Conservation (phyloP, 2,888 invertebrate species). For the Amblyjoppa fuscipennis region DNA sequence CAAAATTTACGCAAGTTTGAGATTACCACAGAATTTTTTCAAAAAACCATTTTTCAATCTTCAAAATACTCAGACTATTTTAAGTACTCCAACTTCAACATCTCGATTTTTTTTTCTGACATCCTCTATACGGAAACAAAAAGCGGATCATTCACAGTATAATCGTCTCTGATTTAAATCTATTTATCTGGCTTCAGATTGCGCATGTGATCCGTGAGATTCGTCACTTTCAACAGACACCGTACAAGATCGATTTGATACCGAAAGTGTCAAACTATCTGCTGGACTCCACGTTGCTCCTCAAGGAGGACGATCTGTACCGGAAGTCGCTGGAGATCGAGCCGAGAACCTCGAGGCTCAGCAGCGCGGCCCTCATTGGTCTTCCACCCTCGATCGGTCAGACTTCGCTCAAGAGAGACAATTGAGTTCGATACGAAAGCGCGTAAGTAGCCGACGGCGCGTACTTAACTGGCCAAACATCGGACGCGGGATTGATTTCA, state of each 20-base stretch:
- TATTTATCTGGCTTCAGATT: constrained; percentile 88
- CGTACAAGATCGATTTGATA: constrained; percentile 95
- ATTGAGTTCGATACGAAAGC: constrained; percentile 63
- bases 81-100: no score
- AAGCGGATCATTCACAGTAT: constrained; percentile 9
- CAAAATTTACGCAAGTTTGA: no score
- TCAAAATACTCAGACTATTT: no score
- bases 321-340: constrained; percentile 93
- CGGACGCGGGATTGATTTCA: constrained; percentile 18
- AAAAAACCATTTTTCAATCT: no score
- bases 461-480: constrained; percentile 10
- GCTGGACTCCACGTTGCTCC: constrained; percentile 91
- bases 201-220: constrained; percentile 97
- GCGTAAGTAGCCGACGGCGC: constrained; percentile 32
- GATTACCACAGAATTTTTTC: no score
- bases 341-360: constrained; percentile 90
- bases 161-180: background rate
- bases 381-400: constrained; percentile 76
- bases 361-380: constrained; percentile 83
- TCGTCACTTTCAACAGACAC: constrained; percentile 95
- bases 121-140: no score
- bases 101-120: no score
- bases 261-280: constrained; percentile 93
- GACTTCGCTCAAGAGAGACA: constrained; percentile 70
- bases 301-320: constrained; percentile 94